Evolutionary conservation across 2,888 invertebrate genomes (phyloP).

Genomic region (Nomada fucata): DNA sequence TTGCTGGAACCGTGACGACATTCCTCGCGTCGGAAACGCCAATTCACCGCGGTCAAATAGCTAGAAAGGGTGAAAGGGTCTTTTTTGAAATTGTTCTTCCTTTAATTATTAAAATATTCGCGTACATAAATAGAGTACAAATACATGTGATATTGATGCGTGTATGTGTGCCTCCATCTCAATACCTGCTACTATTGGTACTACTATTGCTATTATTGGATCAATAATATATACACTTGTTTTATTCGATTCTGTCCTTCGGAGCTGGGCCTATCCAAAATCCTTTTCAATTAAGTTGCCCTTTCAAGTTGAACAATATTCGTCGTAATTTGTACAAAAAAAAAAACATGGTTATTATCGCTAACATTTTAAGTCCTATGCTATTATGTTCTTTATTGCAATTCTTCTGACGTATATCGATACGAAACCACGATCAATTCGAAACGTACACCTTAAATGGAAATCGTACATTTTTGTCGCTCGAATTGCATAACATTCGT

Average conservation of each 20-base stretch:
- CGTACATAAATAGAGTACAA: conserved; percentile 83
- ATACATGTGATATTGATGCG: conserved; percentile 79
- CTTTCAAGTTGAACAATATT: not conserved
- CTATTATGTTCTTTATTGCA: not conserved
- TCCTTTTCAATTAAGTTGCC: conserved; percentile 12
- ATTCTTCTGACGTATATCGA: not conserved
- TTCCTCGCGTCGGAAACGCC: too few species aligned
- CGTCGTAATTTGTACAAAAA: not conserved
- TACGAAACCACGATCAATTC: conserved; percentile 42
- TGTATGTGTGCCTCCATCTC: conserved; percentile 63
- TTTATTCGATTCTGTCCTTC: conserved; percentile 56
- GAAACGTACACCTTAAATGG: conserved; percentile 48
- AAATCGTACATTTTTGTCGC: not conserved
- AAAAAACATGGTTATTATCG: not conserved
- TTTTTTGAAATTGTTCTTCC: conserved; percentile 60
- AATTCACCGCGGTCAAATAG: not conserved
- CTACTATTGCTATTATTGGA: too few species aligned
- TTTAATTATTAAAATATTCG: conserved; percentile 81
- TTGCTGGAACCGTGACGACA: not conserved
- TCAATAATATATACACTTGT: conserved; percentile 74
- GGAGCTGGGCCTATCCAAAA: conserved; percentile 34
- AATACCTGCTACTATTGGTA: conserved; percentile 63
- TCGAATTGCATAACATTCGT: not conserved
- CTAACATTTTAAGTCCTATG: not conserved
- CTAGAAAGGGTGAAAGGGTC: not conserved